Evolutionary conservation across 1,140 invertebrate species (phyloP), one percentile per base, ranked within the genome.

Genomic region (Pogonus chalceus): DNA sequence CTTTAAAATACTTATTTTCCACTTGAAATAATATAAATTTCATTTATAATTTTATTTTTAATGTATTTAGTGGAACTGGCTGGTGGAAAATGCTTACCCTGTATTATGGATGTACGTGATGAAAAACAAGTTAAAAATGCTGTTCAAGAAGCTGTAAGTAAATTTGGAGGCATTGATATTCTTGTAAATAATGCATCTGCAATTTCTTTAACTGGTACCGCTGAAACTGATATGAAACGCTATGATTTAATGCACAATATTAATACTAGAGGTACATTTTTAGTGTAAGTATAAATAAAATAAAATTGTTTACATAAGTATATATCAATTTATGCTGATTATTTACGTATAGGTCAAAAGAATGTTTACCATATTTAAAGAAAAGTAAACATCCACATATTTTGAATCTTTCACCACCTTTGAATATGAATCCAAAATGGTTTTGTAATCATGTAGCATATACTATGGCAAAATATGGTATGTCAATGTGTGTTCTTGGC

Each of bases 381-480:
- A 92, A 92, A 65, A 88, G 88, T 54, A 79, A 83, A 56, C 95
- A 96, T 74, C 88, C 93, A 2, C 96, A 98, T 63, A 97, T 99
- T 63, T 75, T 99, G 2, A 98, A 98, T 69, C 75, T 98, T 9
- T 95, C 91, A 54, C 96, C 96, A 20, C 96, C 96, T 1, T 71
- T 99, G 9, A 92, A 87, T 65, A 81, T 99, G 83, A 81, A 85
- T 57, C 80, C 90, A 0, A 73, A 81, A 59, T 99, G 96, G 95
- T 99, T 99, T 69, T 79, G 82, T 52, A 80, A 87, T 62, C 90
- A 98, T 75, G 85, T 96, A 49, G 94, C 93, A 0, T 99, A 98
- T 69, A 98, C 96, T 0, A 97, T 98, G 82, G 90, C 96, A 1
- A 99, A 99, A 65, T 98, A 96, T 68, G 96, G 96, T 18, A 99